phyloP scores from a whole-genome alignment of 2,888 invertebrate genomes.

The Agapostemon virescens region DNA sequence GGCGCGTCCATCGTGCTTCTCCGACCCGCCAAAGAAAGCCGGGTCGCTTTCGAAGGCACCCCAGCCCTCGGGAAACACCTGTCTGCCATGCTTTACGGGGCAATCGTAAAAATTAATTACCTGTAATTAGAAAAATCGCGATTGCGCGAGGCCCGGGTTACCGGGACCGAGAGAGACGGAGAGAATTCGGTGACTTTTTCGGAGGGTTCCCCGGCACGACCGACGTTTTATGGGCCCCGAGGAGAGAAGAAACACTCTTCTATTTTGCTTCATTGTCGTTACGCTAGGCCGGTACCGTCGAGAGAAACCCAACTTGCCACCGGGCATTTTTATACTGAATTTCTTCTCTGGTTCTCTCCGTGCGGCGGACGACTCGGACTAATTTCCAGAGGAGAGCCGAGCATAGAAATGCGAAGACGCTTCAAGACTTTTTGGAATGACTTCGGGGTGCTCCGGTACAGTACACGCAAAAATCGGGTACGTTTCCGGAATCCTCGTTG shows the following conservation, averaged over 20 bases:
- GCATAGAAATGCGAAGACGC: not conserved
- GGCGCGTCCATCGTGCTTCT: slow-evolving; percentile 35
- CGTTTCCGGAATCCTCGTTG: not conserved
- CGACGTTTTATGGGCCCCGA: slow-evolving; percentile 30
- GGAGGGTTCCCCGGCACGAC: not conserved
- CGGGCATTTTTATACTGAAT: slow-evolving; percentile 7
- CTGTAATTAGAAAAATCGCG: slow-evolving; percentile 73
- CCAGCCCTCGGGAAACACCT: slow-evolving; percentile 70
- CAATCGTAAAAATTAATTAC: slow-evolving; percentile 76
- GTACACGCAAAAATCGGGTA: not conserved
- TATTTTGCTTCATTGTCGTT: slow-evolving; percentile 15
- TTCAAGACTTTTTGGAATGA: not conserved
- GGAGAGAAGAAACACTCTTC: slow-evolving; percentile 2
- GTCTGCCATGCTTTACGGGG: slow-evolving; percentile 73
- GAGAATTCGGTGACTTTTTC: slow-evolving; percentile 20
- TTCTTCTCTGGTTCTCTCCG: not conserved
- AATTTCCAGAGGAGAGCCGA: not conserved
- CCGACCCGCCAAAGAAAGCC: slow-evolving; percentile 36
- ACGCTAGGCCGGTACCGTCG: not conserved
- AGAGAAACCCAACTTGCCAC: not conserved
- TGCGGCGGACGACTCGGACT: not conserved
- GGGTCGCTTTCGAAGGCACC: slow-evolving; percentile 28
- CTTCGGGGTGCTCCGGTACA: not conserved
- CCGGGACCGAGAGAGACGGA: not conserved
- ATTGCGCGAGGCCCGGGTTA: not conserved